Conservation (phyloP, 2,888 invertebrate genomes). For the Hanleya hanleyi region DNA sequence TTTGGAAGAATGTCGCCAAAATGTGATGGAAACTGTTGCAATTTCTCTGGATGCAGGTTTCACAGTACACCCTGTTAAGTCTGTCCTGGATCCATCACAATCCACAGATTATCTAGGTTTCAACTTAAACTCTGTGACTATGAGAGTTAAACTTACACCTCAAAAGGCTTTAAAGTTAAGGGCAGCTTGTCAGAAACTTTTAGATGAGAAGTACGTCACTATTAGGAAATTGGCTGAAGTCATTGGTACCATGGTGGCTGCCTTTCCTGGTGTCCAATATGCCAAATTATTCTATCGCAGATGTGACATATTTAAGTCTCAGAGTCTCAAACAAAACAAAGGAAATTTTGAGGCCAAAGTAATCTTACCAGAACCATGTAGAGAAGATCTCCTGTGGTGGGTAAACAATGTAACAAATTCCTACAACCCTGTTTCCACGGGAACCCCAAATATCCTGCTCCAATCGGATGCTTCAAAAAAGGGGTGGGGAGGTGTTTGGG, state of each 20-base stretch:
- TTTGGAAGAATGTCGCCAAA: background rate
- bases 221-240: background rate
- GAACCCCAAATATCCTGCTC: background rate
- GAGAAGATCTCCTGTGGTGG: background rate
- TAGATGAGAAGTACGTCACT: background rate
- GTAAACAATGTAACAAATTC: background rate
- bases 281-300: background rate
- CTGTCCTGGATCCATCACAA: background rate
- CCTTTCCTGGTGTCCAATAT: background rate
- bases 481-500: background rate
- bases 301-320: background rate
- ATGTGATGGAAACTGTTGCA: background rate
- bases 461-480: background rate
- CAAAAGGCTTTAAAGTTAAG: background rate
- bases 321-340: background rate
- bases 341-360: constrained; percentile 12
- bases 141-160: background rate
- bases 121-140: background rate
- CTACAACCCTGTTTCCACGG: background rate
- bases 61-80: background rate
- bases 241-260: background rate
- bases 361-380: background rate
- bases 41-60: background rate
- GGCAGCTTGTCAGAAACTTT: background rate
- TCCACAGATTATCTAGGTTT: background rate